Base-by-base conservation (phyloP, 2,797 vertebrate genomes). In the Poeciliopsis turneri region DNA sequence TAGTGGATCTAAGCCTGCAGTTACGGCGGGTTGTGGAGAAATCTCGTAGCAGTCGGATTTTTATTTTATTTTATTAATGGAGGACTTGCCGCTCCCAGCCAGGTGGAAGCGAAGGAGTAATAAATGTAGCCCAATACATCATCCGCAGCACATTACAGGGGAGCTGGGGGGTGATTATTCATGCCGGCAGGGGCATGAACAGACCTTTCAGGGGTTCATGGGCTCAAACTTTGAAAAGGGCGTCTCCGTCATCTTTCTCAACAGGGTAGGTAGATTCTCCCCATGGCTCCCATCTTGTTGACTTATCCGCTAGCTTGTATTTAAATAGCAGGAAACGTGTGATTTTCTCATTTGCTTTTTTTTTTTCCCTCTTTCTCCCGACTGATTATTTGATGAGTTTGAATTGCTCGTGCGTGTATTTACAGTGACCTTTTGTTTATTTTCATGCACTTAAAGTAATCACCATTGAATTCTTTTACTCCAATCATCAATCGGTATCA, bases 101-200 rank as follows among this genome's bases (percentile, higher is more conserved):
- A 94, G 93, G 94, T 94, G 93, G 92, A 90, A 92, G 92, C 92
- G 4, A 88, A 93, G 91, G 93, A 88, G 92, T 95, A 95, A 95
- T 95, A 95, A 95, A 95, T 94, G 94, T 91, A 93, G 90, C 88
- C 88, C 92, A 89, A 95, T 95, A 94, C 90, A 94, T 95, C 94
- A 95, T 95, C 92, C 57, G 71, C 86, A 91, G 93, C 92, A 93
- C 93, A 93, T 95, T 95, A 94, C 90, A 90, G 90, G 87, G 86
- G 87, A 94, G 92, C 92, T 87, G 87, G 91, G 91, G 91, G 93
- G 91, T 93, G 93, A 95, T 95, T 94, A 95, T 94, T 95, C 94
- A 95, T 94, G 89, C 91, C 89, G 86, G 93, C 91, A 92, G 93
- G 92, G 93, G 91, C 92, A 93, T 87, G 93, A 91, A 89, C 90